Percentiles rank a stretch among this genome's conserved stretches.
Evolutionary conservation across 2,888 invertebrate species (phyloP).

Genomic region (Chrysopilus asiliformis): DNA sequence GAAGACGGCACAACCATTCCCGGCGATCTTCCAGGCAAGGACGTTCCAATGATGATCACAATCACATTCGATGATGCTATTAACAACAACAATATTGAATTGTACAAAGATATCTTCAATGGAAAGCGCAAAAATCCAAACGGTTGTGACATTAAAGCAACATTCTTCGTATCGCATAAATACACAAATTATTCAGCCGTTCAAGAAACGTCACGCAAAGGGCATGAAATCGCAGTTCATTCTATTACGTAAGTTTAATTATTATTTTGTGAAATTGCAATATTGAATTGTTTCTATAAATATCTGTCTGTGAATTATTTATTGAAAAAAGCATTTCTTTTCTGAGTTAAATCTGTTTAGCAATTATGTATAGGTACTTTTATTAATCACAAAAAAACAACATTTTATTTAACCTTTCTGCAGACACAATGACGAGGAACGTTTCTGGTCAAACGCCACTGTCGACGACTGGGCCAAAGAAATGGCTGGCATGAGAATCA

Average conservation of each 20-base stretch:
- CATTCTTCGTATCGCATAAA: constrained; percentile 86
- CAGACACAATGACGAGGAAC: constrained; percentile 82
- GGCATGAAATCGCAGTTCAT: constrained; percentile 87
- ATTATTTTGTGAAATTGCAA: constrained; percentile 5
- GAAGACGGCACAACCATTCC: constrained; percentile 82
- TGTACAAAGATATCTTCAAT: constrained; percentile 86
- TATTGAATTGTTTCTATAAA: too few relatives aligned
- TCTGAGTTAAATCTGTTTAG: too few relatives aligned
- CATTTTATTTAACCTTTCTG: constrained; percentile 8
- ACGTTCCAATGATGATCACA: constrained; percentile 88
- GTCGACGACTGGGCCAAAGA: constrained; percentile 90
- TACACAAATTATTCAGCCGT: constrained; percentile 90
- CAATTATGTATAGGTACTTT: constrained; percentile 4
- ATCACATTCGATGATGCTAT: constrained; percentile 91
- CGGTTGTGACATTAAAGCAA: constrained; percentile 84
- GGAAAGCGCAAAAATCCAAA: constrained; percentile 82
- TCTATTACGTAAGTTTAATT: constrained; percentile 69
- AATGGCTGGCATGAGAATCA: constrained; percentile 88
- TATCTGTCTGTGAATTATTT: too few relatives aligned
- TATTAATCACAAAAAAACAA: constrained; percentile 5
- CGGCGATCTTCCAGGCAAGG: constrained; percentile 67
- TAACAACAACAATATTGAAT: constrained; percentile 87
- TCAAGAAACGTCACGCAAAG: constrained; percentile 79
- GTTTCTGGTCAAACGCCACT: constrained; percentile 85
- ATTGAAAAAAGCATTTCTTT: too few relatives aligned